Base-by-base conservation (phyloP, 2,113 vertebrate genomes). In the Ceratotherium simum region DNA sequence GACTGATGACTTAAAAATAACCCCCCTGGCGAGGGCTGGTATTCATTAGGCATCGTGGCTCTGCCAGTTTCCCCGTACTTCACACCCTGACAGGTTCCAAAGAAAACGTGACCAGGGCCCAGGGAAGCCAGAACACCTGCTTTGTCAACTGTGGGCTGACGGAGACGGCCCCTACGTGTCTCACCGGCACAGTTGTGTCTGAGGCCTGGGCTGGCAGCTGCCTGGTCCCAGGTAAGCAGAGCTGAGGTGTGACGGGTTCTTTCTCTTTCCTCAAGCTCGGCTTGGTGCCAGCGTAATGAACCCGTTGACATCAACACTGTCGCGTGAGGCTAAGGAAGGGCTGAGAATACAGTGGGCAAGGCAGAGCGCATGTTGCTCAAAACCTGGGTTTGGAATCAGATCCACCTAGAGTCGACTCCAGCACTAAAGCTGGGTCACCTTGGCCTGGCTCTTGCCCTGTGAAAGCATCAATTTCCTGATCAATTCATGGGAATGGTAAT, bases 51-150 rank as follows among this genome's bases (percentile, higher is more conserved):
- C 70, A 36, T 64, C 16, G 95, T 51, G 96, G 80, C 58, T 82
- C 25, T 31, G 51, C 16, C 0, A 0, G 20, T 76, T 97, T 97
- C 95, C 72, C 90, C 90, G 75, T 88, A 86, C 67, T 80, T 84
- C 84, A 54, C 42, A 67, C 0, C 0, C 21, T 93, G 14, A 0
- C 6, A 90, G 54, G 18, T 83, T 95, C 96, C 29, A 14, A 31
- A 83, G 92, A 73, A 69, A 82, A 13, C 39, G 72, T 96, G 84
- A 51, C 21, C 7, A 70, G 85, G 0, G 31, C 72, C 79, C 25
- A 48, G 76, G 0, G 92, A 80, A 91, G 94, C 92, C 94, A 92
- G 88, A 80, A n/a, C 96, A 97, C 91, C 95, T 98, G 98, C 83
- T 97, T 67, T 73, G 82, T 81, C 64, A 92, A 21, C 92, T 54